Percentiles rank a stretch among this genome's conserved stretches.
These are phyloP conservation scores for Dallia pectoralis DNA, from an alignment of 2,797 vertebrate genomes.

Conservation along the genomic window DNA sequence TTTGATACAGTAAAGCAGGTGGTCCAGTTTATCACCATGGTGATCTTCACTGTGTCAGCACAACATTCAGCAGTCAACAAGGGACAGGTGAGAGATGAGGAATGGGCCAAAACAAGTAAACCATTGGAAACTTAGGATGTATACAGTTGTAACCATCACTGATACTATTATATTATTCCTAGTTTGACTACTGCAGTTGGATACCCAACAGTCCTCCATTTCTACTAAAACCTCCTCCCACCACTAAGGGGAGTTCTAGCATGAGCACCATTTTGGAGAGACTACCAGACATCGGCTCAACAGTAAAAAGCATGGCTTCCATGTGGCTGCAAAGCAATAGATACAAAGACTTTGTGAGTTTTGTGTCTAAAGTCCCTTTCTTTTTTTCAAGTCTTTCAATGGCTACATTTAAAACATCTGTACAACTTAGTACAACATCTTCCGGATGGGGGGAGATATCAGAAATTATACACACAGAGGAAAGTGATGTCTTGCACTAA, in stretches of 20 bases:
- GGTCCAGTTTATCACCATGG: conserved; percentile 64
- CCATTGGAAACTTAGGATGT: not conserved
- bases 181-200: conserved; percentile 76
- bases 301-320: conserved; percentile 40
- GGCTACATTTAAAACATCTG: too few relatives aligned
- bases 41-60: conserved; percentile 62
- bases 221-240: conserved; percentile 70
- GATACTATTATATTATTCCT: conserved; percentile 4
- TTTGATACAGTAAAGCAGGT: conserved; percentile 54
- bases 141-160: not conserved
- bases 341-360: conserved; percentile 65
- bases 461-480: too few relatives aligned
- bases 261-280: conserved; percentile 66
- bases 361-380: not conserved
- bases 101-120: conserved; percentile 1
- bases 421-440: too few relatives aligned
- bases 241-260: conserved; percentile 67
- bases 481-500: too few relatives aligned
- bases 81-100: conserved; percentile 53
- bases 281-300: conserved; percentile 68
- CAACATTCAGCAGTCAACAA: conserved; percentile 64
- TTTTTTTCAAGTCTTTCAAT: too few relatives aligned
- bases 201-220: conserved; percentile 66
- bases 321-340: conserved; percentile 61
- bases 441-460: too few relatives aligned